phyloP scores from a whole-genome alignment of 2,797 vertebrate genomes.

The Hapalemur alaotrensis region DNA sequence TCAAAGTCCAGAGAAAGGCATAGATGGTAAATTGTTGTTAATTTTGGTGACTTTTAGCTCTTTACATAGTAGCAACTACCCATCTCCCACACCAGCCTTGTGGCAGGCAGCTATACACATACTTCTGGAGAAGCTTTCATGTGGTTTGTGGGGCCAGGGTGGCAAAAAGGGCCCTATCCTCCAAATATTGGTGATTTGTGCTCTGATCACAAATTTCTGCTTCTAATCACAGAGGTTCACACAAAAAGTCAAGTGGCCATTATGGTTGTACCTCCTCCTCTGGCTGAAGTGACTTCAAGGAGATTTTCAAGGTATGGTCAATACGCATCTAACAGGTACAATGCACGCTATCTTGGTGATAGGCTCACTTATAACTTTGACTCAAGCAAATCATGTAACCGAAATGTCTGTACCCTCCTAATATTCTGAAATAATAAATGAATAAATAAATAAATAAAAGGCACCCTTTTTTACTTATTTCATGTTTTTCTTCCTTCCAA shows the following conservation, averaged over 20 bases:
- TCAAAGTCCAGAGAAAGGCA: not conserved
- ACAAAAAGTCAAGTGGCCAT: not conserved
- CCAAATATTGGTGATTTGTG: not conserved
- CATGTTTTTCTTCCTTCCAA: not conserved
- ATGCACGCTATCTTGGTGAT: too few relatives aligned
- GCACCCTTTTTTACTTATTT: not conserved
- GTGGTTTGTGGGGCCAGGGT: not conserved
- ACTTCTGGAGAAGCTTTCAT: not conserved
- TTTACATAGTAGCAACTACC: not conserved
- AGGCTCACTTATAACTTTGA: too few relatives aligned
- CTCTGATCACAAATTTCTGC: not conserved
- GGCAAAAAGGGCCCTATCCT: not conserved
- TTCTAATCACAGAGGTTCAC: not conserved
- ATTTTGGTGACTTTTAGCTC: not conserved
- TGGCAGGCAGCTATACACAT: too few relatives aligned
- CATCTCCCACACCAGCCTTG: not conserved
- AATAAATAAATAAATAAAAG: too few relatives aligned
- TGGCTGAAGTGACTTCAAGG: not conserved
- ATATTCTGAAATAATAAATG: too few relatives aligned
- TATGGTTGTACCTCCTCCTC: not conserved
- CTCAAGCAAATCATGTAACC: too few relatives aligned
- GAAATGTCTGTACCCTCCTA: too few relatives aligned
- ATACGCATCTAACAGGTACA: too few relatives aligned
- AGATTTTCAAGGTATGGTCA: not conserved
- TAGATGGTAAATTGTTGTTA: not conserved